Evolutionary conservation across 2,113 vertebrate species (phyloP).

Genomic region (Trematocara nigrifrons): DNA sequence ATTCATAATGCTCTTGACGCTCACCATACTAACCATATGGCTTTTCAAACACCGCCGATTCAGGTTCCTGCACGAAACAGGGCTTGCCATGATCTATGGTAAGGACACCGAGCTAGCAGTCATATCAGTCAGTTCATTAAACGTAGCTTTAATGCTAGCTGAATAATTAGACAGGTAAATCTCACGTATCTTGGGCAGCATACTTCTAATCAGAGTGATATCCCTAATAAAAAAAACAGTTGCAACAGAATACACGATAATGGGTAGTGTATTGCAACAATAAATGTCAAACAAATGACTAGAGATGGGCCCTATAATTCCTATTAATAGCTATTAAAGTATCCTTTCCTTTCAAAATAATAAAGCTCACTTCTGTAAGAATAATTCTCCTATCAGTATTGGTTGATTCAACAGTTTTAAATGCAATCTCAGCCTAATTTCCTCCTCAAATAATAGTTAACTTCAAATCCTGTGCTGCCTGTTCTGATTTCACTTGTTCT

Average conservation of each 20-base stretch:
- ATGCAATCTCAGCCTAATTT: neutral
- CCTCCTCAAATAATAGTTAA: neutral
- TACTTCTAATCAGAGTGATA: neutral
- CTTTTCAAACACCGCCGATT: conserved; percentile 85
- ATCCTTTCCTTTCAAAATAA: neutral
- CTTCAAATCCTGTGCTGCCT: neutral
- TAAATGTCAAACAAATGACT: neutral
- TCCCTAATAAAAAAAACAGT: accelerated
- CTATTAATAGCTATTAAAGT: neutral
- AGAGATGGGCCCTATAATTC: neutral
- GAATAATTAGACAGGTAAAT: neutral
- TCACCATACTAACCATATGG: conserved; percentile 84
- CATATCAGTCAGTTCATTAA: neutral
- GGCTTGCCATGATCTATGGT: conserved; percentile 89
- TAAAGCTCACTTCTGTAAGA: neutral
- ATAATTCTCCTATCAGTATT: neutral
- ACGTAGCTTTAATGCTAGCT: conserved; percentile 1
- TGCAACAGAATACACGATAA: neutral
- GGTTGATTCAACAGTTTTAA: neutral
- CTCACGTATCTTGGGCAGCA: neutral
- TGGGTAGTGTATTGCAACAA: neutral
- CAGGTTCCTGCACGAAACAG: conserved; percentile 84
- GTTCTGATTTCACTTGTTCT: neutral
- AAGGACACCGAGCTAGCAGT: conserved; percentile 30
- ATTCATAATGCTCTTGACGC: conserved; percentile 81